phyloP scores from a whole-genome alignment of 2,113 vertebrate genomes.

The Eudyptes chrysolophus region DNA sequence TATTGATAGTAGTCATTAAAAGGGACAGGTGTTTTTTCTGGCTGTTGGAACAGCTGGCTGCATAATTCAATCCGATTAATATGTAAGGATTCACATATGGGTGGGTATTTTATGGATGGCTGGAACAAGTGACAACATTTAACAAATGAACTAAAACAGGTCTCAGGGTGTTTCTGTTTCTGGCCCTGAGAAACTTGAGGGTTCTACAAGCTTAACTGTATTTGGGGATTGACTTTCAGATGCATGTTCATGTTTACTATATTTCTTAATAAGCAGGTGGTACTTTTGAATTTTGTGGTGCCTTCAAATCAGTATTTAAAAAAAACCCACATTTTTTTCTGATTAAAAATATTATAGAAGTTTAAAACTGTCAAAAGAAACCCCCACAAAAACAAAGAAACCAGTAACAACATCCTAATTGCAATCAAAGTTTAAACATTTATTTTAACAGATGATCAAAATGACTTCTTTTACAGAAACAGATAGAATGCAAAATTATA shows the following conservation, averaged over 20 bases:
- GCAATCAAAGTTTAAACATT: neutral
- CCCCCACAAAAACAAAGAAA: neutral
- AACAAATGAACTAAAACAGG: conserved; percentile 28
- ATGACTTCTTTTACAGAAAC: neutral
- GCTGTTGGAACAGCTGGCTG: conserved; percentile 52
- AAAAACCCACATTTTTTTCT: fast-evolving
- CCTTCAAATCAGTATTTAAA: neutral
- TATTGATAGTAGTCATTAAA: conserved; percentile 55
- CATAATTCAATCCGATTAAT: conserved; percentile 40
- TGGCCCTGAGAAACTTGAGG: neutral
- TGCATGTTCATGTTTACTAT: neutral
- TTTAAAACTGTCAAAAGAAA: neutral
- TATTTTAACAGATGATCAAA: neutral
- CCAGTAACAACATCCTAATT: neutral
- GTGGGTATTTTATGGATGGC: conserved; percentile 32
- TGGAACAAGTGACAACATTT: conserved; percentile 38
- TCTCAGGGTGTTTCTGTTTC: neutral
- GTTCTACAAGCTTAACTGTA: neutral
- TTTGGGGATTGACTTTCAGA: neutral
- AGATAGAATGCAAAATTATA: neutral
- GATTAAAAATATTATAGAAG: neutral
- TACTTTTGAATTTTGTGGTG: neutral
- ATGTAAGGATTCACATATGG: conserved; percentile 41
- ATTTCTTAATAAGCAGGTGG: neutral
- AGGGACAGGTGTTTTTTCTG: conserved; percentile 54